Conservation (phyloP, 2,797 vertebrate genomes). For the Ceryle rudis region DNA sequence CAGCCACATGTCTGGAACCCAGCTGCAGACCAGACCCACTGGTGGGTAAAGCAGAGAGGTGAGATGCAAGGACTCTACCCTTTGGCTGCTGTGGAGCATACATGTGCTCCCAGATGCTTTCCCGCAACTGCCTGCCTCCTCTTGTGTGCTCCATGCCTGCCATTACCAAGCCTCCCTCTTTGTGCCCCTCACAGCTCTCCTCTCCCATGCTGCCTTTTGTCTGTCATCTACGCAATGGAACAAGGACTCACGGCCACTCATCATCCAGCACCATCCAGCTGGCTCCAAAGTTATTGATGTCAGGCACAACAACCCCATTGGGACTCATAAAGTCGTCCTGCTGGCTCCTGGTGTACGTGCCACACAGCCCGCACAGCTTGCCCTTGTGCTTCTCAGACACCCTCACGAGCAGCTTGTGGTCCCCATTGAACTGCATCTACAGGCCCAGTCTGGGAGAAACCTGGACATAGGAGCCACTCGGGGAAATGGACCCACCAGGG, state of each 20-base stretch:
- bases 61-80: neutral
- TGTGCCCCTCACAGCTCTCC: neutral
- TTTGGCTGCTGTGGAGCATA: neutral
- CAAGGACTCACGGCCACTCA: slow-evolving; percentile 77
- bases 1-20: neutral
- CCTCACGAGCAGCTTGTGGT: slow-evolving; percentile 62
- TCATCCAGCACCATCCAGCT: slow-evolving; percentile 54
- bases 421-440: slow-evolving; percentile 63
- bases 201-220: neutral
- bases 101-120: neutral
- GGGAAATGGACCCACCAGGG: neutral
- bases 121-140: neutral
- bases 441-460: slow-evolving; percentile 57
- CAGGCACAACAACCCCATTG: neutral
- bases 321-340: slow-evolving; percentile 71
- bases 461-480: neutral
- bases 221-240: rapidly evolving
- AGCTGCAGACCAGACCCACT: neutral
- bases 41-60: neutral
- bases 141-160: neutral
- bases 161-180: neutral
- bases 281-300: slow-evolving; percentile 57
- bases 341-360: slow-evolving; percentile 72
- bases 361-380: slow-evolving; percentile 70
- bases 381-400: slow-evolving; percentile 62